Evolutionary conservation across 2,797 vertebrate genomes (phyloP).

Genomic region (Lateolabrax maculatus): DNA sequence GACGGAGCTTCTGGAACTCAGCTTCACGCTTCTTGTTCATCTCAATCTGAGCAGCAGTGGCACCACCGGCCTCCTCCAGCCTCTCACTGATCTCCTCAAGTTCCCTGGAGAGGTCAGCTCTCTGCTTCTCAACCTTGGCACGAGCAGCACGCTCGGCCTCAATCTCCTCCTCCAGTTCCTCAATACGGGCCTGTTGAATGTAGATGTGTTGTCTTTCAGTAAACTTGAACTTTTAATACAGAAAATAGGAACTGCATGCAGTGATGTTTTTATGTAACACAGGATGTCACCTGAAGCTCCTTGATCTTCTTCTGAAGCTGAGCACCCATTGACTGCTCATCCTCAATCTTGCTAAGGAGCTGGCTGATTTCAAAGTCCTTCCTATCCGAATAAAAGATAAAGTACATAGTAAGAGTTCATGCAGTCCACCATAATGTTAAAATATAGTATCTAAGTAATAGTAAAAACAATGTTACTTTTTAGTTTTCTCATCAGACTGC

Average conservation of each 20-base stretch:
- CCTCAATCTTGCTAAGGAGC: slow-evolving; percentile 89
- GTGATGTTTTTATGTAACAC: not conserved
- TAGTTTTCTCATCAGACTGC: slow-evolving; percentile 89
- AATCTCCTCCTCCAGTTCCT: slow-evolving; percentile 92
- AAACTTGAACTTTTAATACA: not conserved
- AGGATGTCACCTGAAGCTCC: slow-evolving; percentile 88
- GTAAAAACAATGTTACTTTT: slow-evolving; percentile 82
- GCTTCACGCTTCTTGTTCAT: slow-evolving; percentile 93
- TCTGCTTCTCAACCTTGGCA: slow-evolving; percentile 90
- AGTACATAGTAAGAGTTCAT: not conserved
- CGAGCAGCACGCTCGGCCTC: slow-evolving; percentile 87
- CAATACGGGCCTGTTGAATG: slow-evolving; percentile 86
- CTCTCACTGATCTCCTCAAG: slow-evolving; percentile 93
- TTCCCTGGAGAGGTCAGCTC: slow-evolving; percentile 87
- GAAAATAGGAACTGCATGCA: too few relatives aligned
- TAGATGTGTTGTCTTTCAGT: not conserved
- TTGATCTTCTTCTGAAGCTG: slow-evolving; percentile 95
- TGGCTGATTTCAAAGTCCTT: slow-evolving; percentile 93
- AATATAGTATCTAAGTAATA: too few relatives aligned
- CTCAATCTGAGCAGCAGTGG: slow-evolving; percentile 87
- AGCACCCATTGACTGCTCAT: slow-evolving; percentile 88
- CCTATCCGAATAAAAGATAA: slow-evolving; percentile 63
- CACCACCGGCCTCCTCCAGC: slow-evolving; percentile 91
- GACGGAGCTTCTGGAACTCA: slow-evolving; percentile 91
- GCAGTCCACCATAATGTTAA: not conserved